phyloP scores from a whole-genome alignment of 64 coral and sea anemone genomes.

The Platygyra sinensis region DNA sequence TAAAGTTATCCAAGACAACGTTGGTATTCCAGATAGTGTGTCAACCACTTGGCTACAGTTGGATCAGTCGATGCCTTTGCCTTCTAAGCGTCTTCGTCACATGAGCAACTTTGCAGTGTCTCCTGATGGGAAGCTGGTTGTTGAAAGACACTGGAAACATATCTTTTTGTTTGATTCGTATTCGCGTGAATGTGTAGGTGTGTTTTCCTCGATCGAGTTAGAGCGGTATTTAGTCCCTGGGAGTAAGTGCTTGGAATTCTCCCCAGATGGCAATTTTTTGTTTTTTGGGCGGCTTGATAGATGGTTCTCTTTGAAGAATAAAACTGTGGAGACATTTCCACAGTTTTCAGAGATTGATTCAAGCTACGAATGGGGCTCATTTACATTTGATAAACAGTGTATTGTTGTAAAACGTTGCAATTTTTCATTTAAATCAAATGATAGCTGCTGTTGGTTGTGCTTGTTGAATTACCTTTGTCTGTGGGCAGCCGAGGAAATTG shows the following conservation, averaged over 20 bases:
- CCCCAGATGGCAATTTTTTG: constrained; percentile 29
- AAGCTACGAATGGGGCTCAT: not conserved
- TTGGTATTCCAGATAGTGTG: not conserved
- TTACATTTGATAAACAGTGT: not conserved
- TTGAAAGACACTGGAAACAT: not conserved
- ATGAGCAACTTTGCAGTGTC: constrained; percentile 13
- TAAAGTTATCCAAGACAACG: not conserved
- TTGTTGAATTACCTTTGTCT: not conserved
- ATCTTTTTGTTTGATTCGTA: constrained; percentile 14
- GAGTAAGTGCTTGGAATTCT: constrained; percentile 8
- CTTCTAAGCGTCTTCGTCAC: not conserved
- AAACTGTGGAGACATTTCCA: not conserved
- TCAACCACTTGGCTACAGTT: constrained; percentile 1
- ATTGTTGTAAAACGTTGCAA: not conserved
- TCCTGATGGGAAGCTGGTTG: constrained; percentile 6
- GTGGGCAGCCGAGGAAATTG: not conserved
- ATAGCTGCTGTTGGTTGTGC: not conserved
- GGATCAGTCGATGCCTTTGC: not conserved
- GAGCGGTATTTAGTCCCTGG: too few species aligned
- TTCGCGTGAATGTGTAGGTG: not conserved
- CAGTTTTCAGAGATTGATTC: not conserved
- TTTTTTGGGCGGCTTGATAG: constrained; percentile 45
- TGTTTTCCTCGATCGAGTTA: too few species aligned
- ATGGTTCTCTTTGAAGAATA: constrained; percentile 25
- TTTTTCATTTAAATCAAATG: too few species aligned